A percentile compares a stretch with the other conserved stretches of the same genome.
Conservation (phyloP, 1,140 invertebrate species). For the Leguminivora glycinivorella region DNA sequence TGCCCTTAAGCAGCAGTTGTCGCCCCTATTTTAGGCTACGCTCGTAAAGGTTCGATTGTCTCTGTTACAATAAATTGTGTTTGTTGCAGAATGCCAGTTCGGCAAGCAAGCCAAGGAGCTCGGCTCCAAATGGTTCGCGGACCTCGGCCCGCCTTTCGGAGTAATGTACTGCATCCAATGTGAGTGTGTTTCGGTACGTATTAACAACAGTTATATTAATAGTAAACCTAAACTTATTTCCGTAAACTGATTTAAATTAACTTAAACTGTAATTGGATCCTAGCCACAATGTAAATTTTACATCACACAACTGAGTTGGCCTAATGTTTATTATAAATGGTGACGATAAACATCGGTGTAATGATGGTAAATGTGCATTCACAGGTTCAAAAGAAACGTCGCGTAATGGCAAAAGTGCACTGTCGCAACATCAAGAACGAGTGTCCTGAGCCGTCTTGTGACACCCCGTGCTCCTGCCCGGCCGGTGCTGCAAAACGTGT, state of each 20-base stretch:
- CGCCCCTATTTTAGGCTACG: slow-evolving; percentile 26
- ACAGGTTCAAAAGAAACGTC: slow-evolving; percentile 92
- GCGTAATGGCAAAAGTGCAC: slow-evolving; percentile 90
- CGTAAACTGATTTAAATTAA: not conserved
- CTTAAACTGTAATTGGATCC: not conserved
- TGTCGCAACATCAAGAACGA: slow-evolving; percentile 95
- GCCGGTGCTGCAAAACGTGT: slow-evolving; percentile 94
- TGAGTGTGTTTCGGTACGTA: slow-evolving; percentile 93
- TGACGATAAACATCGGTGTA: not conserved
- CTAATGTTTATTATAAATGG: not conserved
- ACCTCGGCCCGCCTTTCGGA: slow-evolving; percentile 93
- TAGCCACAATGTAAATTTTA: not conserved
- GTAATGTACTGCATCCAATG: slow-evolving; percentile 96
- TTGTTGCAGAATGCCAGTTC: slow-evolving; percentile 93
- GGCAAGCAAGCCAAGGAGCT: slow-evolving; percentile 91
- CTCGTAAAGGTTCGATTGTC: slow-evolving; percentile 10
- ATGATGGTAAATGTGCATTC: slow-evolving; percentile 38
- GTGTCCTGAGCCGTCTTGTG: slow-evolving; percentile 91
- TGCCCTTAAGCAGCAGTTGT: slow-evolving; percentile 27
- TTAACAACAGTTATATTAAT: slow-evolving; percentile 29
- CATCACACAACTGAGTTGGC: not conserved
- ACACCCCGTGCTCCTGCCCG: slow-evolving; percentile 90
- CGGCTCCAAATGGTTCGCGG: slow-evolving; percentile 93
- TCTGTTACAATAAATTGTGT: slow-evolving; percentile 23
- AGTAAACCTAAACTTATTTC: not conserved